Evolutionary conservation across 2,797 vertebrate genomes (phyloP).

Genomic region (Toxotes lorentzi): DNA sequence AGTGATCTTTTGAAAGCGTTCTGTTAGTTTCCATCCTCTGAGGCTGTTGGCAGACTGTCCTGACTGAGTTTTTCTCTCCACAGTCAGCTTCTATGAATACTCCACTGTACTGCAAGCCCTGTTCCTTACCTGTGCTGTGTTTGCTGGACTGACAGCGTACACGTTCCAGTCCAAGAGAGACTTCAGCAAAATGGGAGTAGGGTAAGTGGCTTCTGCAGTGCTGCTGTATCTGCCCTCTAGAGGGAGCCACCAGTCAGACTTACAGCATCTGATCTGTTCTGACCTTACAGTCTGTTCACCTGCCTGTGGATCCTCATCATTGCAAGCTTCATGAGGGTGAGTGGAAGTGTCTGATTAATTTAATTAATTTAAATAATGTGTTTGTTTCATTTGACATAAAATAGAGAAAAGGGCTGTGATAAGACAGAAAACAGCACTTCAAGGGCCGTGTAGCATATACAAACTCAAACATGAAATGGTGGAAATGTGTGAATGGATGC

Average conservation of each 20-base stretch:
- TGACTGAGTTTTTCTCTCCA: constrained; percentile 20
- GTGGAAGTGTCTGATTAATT: constrained; percentile 50
- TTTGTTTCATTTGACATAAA: no score
- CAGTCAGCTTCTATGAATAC: constrained; percentile 94
- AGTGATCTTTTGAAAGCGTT: constrained; percentile 36
- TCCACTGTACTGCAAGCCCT: constrained; percentile 92
- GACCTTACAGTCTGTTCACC: constrained; percentile 89
- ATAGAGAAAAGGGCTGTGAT: background rate
- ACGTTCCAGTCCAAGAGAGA: constrained; percentile 96
- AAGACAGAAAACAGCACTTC: background rate
- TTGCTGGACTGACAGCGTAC: constrained; percentile 91
- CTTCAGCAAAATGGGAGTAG: constrained; percentile 94
- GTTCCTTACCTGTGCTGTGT: constrained; percentile 92
- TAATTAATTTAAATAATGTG: no score
- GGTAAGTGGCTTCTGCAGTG: constrained; percentile 80
- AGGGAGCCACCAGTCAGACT: background rate
- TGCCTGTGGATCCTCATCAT: constrained; percentile 93
- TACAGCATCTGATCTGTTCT: constrained; percentile 11
- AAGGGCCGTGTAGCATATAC: no score
- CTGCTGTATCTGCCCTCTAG: background rate
- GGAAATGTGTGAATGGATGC: no score
- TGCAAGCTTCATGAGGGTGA: constrained; percentile 90
- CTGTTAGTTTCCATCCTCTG: background rate
- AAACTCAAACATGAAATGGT: no score
- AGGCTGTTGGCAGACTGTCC: background rate